phyloP scores from a whole-genome alignment of 2,797 vertebrate species.

The Crocidura indochinensis region DNA sequence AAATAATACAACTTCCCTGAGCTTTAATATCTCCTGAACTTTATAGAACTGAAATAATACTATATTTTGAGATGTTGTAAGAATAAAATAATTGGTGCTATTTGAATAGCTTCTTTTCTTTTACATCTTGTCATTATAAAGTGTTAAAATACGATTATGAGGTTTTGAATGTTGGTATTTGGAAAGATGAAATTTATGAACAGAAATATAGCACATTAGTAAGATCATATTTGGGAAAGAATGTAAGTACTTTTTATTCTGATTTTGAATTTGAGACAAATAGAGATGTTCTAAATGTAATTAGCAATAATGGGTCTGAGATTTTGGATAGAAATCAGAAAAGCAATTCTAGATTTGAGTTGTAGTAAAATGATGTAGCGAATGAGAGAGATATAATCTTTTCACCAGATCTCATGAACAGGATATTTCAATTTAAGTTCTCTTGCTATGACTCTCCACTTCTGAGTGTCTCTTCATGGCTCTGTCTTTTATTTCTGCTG shows the following conservation, averaged over 20 bases:
- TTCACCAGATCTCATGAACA: slow-evolving; percentile 39
- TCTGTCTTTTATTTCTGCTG: not conserved
- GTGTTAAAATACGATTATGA: slow-evolving; percentile 41
- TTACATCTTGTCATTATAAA: slow-evolving; percentile 42
- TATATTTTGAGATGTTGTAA: slow-evolving; percentile 43
- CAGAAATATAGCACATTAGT: not conserved
- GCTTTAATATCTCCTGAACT: slow-evolving; percentile 45
- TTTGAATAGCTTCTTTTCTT: slow-evolving; percentile 47
- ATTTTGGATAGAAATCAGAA: slow-evolving; percentile 45
- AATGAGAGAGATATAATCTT: slow-evolving; percentile 12
- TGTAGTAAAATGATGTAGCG: slow-evolving; percentile 18
- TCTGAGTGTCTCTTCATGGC: not conserved
- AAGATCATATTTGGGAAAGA: slow-evolving; percentile 24
- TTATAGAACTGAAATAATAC: not conserved
- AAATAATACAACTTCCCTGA: slow-evolving; percentile 16
- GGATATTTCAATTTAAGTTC: not conserved
- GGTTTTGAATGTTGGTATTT: slow-evolving; percentile 45
- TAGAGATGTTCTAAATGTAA: not conserved
- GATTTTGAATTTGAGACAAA: slow-evolving; percentile 17
- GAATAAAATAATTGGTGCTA: slow-evolving; percentile 61
- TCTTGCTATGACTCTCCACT: not conserved
- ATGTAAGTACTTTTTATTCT: not conserved
- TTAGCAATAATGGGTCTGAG: not conserved
- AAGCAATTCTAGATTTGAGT: slow-evolving; percentile 46
- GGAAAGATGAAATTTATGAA: slow-evolving; percentile 51